Percentiles rank a stretch among this genome's conserved stretches.
These are phyloP conservation scores for Apogon hyalosoma DNA, from an alignment of 2,797 vertebrate species.

Conservation along the genomic window DNA sequence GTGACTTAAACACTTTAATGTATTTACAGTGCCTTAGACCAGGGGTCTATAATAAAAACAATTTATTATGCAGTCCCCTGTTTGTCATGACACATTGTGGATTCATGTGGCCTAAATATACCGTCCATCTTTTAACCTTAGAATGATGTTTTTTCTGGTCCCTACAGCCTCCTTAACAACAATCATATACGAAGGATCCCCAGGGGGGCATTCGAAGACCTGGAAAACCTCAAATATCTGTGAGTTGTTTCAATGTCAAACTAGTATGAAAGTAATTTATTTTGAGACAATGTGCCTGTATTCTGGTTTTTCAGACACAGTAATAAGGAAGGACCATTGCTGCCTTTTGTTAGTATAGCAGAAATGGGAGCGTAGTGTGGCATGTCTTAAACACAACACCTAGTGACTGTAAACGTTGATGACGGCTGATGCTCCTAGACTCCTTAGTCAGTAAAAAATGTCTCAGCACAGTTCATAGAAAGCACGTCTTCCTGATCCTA, in stretches of 20 bases:
- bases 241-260: conserved; percentile 81
- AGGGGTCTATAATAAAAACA: conserved; percentile 5
- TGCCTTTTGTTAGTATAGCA: conserved; percentile 17
- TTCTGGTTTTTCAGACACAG: conserved; percentile 10
- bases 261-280: conserved; percentile 13
- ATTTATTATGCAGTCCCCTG: neutral
- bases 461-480: conserved; percentile 15
- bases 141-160: conserved; percentile 44
- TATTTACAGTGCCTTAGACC: conserved; percentile 8
- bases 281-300: neutral
- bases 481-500: conserved; percentile 46
- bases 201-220: conserved; percentile 92
- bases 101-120: neutral
- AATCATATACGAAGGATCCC: conserved; percentile 96
- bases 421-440: conserved; percentile 15
- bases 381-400: neutral
- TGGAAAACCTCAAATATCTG: conserved; percentile 99
- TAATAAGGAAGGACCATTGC: neutral
- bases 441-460: conserved; percentile 32
- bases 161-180: conserved; percentile 95
- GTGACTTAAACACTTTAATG: neutral
- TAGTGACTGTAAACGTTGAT: conserved; percentile 4
- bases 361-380: conserved; percentile 2
- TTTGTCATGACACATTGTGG: neutral
- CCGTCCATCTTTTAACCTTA: neutral